Percentiles rank a stretch among this genome's conserved stretches.
These are phyloP conservation scores for Bufotes viridis DNA, from an alignment of 2,797 vertebrate species.

Conservation along the genomic window DNA sequence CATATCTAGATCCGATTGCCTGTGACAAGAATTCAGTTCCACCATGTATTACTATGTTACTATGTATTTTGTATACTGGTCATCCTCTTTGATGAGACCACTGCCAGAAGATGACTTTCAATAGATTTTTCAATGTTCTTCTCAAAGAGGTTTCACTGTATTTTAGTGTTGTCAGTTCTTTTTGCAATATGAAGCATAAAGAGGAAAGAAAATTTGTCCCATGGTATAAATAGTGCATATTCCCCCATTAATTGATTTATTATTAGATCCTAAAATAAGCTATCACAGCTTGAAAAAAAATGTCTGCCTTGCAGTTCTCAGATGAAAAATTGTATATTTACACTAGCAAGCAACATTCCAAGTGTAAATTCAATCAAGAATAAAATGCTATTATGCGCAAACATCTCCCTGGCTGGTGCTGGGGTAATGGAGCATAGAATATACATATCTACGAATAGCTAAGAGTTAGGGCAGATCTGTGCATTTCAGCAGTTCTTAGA, in stretches of 20 bases:
- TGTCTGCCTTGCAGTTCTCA: constrained; percentile 49
- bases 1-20: too few species aligned
- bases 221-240: not conserved
- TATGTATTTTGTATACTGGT: too few species aligned
- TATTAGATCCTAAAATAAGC: constrained; percentile 37
- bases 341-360: constrained; percentile 63
- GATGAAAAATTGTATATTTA: constrained; percentile 66
- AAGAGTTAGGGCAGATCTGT: constrained; percentile 64
- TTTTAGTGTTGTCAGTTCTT: not conserved
- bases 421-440: constrained; percentile 74
- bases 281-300: constrained; percentile 48
- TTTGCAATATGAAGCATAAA: not conserved
- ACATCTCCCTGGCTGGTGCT: constrained; percentile 70
- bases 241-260: constrained; percentile 3
- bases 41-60: too few species aligned
- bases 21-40: too few species aligned
- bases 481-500: constrained; percentile 55
- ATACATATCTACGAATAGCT: constrained; percentile 69
- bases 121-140: too few species aligned
- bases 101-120: too few species aligned
- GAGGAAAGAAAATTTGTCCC: not conserved
- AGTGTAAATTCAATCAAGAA: constrained; percentile 72
- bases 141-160: too few species aligned
- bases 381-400: constrained; percentile 72
- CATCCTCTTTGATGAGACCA: too few species aligned